Evolutionary conservation across 2,113 vertebrate species (phyloP).

Genomic region (Nymphicus hollandicus): DNA sequence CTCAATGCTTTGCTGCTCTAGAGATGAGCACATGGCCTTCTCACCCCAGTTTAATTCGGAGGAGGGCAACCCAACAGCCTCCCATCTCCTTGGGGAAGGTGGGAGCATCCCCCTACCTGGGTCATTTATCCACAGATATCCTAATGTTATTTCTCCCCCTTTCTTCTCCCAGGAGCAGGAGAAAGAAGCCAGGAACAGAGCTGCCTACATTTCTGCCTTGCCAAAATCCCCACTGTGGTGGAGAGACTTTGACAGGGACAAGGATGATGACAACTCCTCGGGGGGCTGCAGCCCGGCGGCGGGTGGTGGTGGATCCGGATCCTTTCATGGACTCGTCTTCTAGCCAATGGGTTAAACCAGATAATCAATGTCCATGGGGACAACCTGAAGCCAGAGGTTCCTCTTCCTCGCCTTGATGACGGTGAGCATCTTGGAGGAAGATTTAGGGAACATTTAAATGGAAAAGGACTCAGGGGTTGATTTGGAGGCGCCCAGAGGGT

Average conservation of each 20-base stretch:
- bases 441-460: not conserved
- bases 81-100: not conserved
- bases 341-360: not conserved
- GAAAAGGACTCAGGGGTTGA: not conserved
- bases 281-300: conserved; percentile 72
- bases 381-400: not conserved
- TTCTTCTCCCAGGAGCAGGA: conserved; percentile 76
- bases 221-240: conserved; percentile 76
- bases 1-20: not conserved
- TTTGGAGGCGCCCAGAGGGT: not conserved
- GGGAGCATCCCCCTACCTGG: rapidly evolving
- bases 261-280: conserved; percentile 70
- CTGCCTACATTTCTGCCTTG: conserved; percentile 73
- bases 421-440: not conserved
- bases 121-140: not conserved
- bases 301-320: conserved; percentile 46
- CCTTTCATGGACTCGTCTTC: conserved; percentile 79
- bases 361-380: not conserved
- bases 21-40: not conserved
- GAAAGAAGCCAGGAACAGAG: conserved; percentile 77
- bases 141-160: not conserved
- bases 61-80: not conserved
- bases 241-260: conserved; percentile 77
- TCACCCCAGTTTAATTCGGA: not conserved
- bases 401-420: not conserved